Conservation (phyloP, 2,797 vertebrate genomes). For the Glossophaga mutica region DNA sequence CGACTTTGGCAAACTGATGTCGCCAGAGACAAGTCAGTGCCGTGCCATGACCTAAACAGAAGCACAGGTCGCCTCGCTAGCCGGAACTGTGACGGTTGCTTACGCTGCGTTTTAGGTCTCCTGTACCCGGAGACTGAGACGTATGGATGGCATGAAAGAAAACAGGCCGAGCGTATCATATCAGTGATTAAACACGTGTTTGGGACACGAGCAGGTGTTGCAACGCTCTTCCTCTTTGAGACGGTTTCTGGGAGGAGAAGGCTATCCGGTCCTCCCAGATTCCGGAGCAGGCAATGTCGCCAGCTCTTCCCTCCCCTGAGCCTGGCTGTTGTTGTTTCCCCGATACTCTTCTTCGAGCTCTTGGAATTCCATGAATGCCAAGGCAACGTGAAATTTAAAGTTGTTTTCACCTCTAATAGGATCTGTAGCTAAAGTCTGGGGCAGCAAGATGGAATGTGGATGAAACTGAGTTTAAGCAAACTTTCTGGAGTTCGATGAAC, state of each 20-base stretch:
- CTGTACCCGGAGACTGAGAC: fast-evolving
- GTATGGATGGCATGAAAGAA: not conserved
- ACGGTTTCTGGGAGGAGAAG: not conserved
- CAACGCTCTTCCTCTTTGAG: not conserved
- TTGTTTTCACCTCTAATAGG: not conserved
- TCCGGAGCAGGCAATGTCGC: fast-evolving
- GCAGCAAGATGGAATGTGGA: not conserved
- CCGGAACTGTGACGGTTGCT: fast-evolving
- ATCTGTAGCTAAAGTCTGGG: constrained; percentile 63
- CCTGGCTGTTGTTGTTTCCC: not conserved
- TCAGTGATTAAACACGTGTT: not conserved
- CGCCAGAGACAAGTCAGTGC: not conserved
- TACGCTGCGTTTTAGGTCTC: not conserved
- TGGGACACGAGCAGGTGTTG: not conserved
- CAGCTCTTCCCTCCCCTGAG: not conserved
- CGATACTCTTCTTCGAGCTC: not conserved
- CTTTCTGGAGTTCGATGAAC: not conserved
- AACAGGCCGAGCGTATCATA: not conserved
- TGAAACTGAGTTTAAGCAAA: not conserved
- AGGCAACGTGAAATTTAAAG: not conserved
- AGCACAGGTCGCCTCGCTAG: fast-evolving
- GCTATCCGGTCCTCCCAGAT: fast-evolving
- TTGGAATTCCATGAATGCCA: not conserved
- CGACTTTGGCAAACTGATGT: no score
- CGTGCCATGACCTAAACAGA: not conserved